Conservation (phyloP, 2,888 invertebrate genomes). For the Pseudanteris insignis region DNA sequence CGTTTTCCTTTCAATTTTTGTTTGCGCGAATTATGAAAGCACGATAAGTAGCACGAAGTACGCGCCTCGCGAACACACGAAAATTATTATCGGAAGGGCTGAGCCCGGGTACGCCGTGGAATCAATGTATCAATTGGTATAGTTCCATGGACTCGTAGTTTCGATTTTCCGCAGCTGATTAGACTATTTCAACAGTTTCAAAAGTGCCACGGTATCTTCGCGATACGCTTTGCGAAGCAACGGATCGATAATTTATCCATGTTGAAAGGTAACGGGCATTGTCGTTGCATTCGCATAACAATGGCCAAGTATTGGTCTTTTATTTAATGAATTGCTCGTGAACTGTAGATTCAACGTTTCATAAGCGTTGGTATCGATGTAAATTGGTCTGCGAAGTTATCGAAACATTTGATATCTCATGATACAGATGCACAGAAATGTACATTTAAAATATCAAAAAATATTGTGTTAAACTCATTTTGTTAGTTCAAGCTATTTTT, state of each 20-base stretch:
- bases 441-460: no score
- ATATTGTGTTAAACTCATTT: no score
- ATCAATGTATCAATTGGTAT: conserved; percentile 30
- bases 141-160: conserved; percentile 14
- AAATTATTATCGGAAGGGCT: conserved; percentile 21
- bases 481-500: no score
- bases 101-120: conserved; percentile 5
- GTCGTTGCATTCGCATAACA: conserved; percentile 1
- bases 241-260: conserved; percentile 24
- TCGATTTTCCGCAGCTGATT: conserved; percentile 31
- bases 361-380: background rate
- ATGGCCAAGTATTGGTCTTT: background rate
- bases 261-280: conserved; percentile 8
- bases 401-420: no score
- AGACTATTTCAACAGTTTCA: conserved; percentile 29
- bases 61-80: no score
- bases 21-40: no score
- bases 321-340: background rate
- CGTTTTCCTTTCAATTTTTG: no score
- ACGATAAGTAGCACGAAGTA: no score
- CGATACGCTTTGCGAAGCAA: conserved; percentile 2
- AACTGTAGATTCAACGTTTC: background rate
- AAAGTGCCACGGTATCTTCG: conserved; percentile 30
- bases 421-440: no score
- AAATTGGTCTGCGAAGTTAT: background rate